Evolutionary conservation across 2,113 vertebrate species (phyloP).

Genomic region (Dendropsophus ebraccatus): DNA sequence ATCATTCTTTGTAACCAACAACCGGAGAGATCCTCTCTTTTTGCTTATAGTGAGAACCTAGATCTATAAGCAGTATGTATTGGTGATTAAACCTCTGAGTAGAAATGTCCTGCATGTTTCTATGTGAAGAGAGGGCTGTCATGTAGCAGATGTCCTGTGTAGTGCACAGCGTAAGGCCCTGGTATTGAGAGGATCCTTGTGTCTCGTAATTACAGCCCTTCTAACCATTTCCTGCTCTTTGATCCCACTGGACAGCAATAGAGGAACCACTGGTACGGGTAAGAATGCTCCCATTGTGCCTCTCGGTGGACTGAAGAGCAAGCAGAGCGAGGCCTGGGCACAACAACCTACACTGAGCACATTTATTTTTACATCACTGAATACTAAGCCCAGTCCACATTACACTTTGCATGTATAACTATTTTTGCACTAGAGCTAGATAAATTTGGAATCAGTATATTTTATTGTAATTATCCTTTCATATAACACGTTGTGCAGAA

Average conservation of each 20-base stretch:
- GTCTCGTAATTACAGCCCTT: constrained; percentile 17
- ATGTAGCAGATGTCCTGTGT: constrained; percentile 10
- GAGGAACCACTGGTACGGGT: constrained; percentile 22
- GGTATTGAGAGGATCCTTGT: neutral
- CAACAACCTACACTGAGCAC: neutral
- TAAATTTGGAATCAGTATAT: too few relatives aligned
- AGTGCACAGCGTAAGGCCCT: neutral
- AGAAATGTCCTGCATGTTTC: too few relatives aligned
- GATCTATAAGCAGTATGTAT: too few relatives aligned
- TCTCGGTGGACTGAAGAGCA: neutral
- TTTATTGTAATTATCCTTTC: too few relatives aligned
- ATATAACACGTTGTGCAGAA: too few relatives aligned
- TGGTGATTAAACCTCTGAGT: too few relatives aligned
- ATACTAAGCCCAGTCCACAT: neutral
- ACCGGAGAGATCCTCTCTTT: too few relatives aligned
- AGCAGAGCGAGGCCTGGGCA: neutral
- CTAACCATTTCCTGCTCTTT: constrained; percentile 56
- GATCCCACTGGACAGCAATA: constrained; percentile 50
- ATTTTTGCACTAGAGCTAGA: neutral
- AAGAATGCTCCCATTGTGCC: constrained; percentile 46
- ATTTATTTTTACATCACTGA: neutral
- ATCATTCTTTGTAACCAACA: too few relatives aligned
- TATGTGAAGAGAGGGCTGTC: neutral
- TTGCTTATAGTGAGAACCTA: too few relatives aligned
- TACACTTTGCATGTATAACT: neutral